Base-by-base conservation (phyloP, 2,113 vertebrate species). In the Aphyosemion australe region DNA sequence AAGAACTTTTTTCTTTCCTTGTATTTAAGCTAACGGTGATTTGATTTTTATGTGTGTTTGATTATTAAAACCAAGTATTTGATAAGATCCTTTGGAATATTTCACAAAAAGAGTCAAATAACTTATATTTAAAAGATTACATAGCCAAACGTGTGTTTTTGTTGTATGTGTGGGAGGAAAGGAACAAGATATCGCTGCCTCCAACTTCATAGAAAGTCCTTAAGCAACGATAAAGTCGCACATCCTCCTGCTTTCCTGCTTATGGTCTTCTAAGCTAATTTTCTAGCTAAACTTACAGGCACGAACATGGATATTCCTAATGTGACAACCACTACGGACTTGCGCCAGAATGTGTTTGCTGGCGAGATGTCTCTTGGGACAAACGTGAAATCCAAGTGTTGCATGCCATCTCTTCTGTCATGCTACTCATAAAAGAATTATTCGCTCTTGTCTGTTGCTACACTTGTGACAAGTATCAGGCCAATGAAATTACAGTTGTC, bases 371-470 rank as follows among this genome's bases (percentile, higher is more conserved):
- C 69, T 73, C 67, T 13, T 1, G 1, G 62, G 86, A 85, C 86
- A 77, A 50, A 85, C 77, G 73, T 89, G 83, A 85, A 88, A 88
- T 88, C 88, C 49, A 20, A 16, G 55, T 42, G 69, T 61, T 54
- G 76, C 74, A 81, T 72, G 74, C 77, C 83, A 69, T 76, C 83
- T 59, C 64, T 71, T 31, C 72, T 61, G 82, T 89, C 87, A 84
- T 73, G 84, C 80, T 61, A 56, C 74, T 79, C 68, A 82, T 86
- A 78, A 84, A 69, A 74, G 60, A 84, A 88, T 87, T 82, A 88
- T 50, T 63, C 76, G 39, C 82, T 74, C 48, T 56, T 65, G 76
- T 75, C 76, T 52, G 80, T 74, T 65, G 61, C 58, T 59, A 46
- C 71, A 48, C 50, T 71, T 34, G 56, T 79, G 81, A 83, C 81